Base-by-base conservation (phyloP, 2,888 invertebrate species). In the Eupithecia insigniata region DNA sequence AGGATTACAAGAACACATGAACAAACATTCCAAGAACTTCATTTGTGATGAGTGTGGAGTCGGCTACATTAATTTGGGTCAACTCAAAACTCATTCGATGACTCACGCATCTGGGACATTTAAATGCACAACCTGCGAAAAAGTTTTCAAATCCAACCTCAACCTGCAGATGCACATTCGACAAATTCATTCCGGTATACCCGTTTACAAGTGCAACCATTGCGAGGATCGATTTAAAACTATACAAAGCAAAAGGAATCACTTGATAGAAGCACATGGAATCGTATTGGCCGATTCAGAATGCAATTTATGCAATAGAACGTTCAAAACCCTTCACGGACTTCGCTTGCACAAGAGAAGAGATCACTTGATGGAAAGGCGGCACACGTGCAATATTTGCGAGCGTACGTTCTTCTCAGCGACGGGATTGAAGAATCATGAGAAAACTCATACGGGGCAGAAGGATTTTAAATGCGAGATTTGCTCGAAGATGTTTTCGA, bases 351-450 rank as follows among this genome's bases (percentile, higher is more conserved):
- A 92, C 51, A 87, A 83, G 5, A 90, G 86, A 72, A 89, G 86
- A 72, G 88, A 92, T 8, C 95, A 95, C 72, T 82, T 94, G 5
- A 79, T 88, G 82, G 90, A 91, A 71, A 81, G 87, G 26, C 84
- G 87, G 22, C 92, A 90, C 60, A 87, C 87, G 28, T 95, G 95
- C 65, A 80, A 82, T 0, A 86, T 92, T 16, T 95, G 95, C 60
- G 91, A 91, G 0, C 92, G 91, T 83, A 83, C 81, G 6, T 91
- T 90, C 46, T 91, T 87, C 69, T 81, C 81, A 0, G 82, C 80
- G 30, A 82, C 82, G 22, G 78, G 80, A 18, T 72, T 91, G 58
- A 79, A 82, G n/a, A 83, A 84, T 2, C 92, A 92, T 18, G 85
- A 88, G 86, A 78, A 84, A 0, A 89, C 87, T 51, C 92, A 91